A percentile compares a stretch with the other conserved stretches of the same genome.
These are phyloP conservation scores for Ptychoptera albimana DNA, from an alignment of 2,888 invertebrate species.

Conservation along the genomic window DNA sequence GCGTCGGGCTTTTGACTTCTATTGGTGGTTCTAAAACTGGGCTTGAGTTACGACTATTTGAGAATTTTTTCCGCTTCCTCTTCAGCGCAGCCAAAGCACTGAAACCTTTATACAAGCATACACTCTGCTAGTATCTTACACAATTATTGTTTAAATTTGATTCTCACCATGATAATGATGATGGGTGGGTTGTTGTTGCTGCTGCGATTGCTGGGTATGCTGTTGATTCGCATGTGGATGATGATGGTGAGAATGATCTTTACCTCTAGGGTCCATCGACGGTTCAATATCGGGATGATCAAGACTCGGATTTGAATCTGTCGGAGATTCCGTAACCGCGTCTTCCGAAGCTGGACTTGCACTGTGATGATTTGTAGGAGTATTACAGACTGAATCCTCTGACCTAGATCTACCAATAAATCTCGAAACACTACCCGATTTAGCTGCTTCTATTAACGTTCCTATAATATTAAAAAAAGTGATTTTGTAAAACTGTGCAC, in stretches of 20 bases:
- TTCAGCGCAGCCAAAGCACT: slow-evolving; percentile 57
- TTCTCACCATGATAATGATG: slow-evolving; percentile 5
- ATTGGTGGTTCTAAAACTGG: slow-evolving; percentile 32
- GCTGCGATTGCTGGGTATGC: slow-evolving; percentile 15
- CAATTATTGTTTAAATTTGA: background rate
- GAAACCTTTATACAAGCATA: slow-evolving; percentile 21
- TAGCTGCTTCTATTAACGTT: slow-evolving; percentile 74
- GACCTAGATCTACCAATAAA: slow-evolving; percentile 66
- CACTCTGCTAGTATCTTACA: background rate
- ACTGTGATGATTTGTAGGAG: slow-evolving; percentile 33
- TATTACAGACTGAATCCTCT: slow-evolving; percentile 64
- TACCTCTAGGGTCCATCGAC: background rate
- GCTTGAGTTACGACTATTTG: slow-evolving; percentile 55
- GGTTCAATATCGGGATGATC: slow-evolving; percentile 23
- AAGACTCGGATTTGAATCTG: slow-evolving; percentile 45
- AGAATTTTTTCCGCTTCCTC: slow-evolving; percentile 70
- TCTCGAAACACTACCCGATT: slow-evolving; percentile 61
- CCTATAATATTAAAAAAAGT: slow-evolving; percentile 13
- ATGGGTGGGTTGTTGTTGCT: slow-evolving; percentile 7
- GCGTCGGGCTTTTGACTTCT: background rate
- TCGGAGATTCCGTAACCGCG: slow-evolving; percentile 53
- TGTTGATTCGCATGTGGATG: slow-evolving; percentile 12
- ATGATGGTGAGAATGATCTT: slow-evolving; percentile 4
- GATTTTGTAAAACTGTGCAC: background rate
- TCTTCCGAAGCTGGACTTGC: slow-evolving; percentile 48